These are phyloP conservation scores for Sander lucioperca DNA, from an alignment of 2,113 vertebrate genomes.

Conservation along the genomic window DNA sequence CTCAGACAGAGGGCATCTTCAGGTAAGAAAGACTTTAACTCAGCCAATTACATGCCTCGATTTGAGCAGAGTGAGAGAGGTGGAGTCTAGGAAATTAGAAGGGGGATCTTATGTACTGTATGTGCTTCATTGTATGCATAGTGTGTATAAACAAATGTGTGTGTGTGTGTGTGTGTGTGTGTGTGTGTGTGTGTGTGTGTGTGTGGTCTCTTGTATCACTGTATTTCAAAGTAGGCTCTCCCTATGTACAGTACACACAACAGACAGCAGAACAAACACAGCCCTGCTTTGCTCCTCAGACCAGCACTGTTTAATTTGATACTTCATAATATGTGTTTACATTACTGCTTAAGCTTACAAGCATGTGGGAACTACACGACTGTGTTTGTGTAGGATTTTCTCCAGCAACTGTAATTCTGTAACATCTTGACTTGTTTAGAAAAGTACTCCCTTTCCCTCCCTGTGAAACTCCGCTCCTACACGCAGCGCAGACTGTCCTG, in stretches of 20 bases:
- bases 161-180: too few relatives aligned
- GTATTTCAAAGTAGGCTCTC: constrained; percentile 41
- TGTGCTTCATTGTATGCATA: constrained; percentile 31
- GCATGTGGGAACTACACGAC: constrained; percentile 45
- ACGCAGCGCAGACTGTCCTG: background rate
- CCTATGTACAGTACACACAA: constrained; percentile 54
- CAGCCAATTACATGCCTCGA: constrained; percentile 30
- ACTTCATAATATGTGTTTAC: constrained; percentile 71
- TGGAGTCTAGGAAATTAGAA: constrained; percentile 43
- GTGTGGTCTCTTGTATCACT: constrained; percentile 67
- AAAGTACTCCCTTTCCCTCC: constrained; percentile 17
- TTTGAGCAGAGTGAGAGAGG: constrained; percentile 13
- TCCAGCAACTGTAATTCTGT: constrained; percentile 41
- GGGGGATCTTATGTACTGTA: constrained; percentile 20
- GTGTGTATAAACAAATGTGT: constrained; percentile 63
- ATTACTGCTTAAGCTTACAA: constrained; percentile 46
- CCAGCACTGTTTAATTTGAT: constrained; percentile 60
- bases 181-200: constrained; percentile 50
- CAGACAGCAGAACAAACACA: constrained; percentile 64
- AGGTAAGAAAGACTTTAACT: constrained; percentile 81
- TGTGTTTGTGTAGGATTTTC: constrained; percentile 48
- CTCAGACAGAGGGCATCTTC: constrained; percentile 93
- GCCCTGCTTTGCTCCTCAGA: constrained; percentile 36
- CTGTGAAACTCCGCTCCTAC: background rate
- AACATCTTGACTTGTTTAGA: constrained; percentile 53